Percentiles rank a stretch among this genome's conserved stretches.
Conservation (phyloP, 2,797 vertebrate species). For the Gymnothorax reevesii region DNA sequence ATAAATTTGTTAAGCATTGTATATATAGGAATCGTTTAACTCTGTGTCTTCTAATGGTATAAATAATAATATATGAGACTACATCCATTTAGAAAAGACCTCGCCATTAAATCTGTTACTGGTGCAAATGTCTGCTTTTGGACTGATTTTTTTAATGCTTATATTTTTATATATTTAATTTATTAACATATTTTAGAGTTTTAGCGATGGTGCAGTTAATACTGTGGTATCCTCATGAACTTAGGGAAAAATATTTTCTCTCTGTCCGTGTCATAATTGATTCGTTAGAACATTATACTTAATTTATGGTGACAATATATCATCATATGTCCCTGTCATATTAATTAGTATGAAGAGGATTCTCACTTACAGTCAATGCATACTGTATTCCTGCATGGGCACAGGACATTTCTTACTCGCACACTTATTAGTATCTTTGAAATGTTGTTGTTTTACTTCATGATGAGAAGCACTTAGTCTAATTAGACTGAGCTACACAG, state of each 20-base stretch:
- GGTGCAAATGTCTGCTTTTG: too few relatives aligned
- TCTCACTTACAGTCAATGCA: not conserved
- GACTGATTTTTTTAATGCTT: too few relatives aligned
- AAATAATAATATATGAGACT: too few relatives aligned
- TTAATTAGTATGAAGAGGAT: not conserved
- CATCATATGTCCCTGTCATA: not conserved
- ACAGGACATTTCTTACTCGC: not conserved
- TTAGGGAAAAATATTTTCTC: not conserved
- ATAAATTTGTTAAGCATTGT: too few relatives aligned
- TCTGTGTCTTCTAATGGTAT: not conserved
- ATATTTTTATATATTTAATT: not conserved
- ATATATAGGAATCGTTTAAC: not conserved
- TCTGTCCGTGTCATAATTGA: not conserved
- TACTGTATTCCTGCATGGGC: not conserved
- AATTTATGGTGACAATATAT: not conserved
- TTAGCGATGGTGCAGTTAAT: not conserved
- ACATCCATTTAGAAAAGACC: too few relatives aligned
- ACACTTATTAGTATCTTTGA: not conserved
- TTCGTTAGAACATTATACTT: not conserved
- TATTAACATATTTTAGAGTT: not conserved
- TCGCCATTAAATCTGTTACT: too few relatives aligned
- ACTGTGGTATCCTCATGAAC: not conserved
- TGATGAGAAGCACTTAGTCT: slow-evolving; percentile 27
- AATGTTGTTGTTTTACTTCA: not conserved
- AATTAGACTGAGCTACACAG: slow-evolving; percentile 27